These are phyloP conservation scores for Rhogogaster chlorosoma DNA, from an alignment of 2,888 invertebrate genomes.

Conservation along the genomic window DNA sequence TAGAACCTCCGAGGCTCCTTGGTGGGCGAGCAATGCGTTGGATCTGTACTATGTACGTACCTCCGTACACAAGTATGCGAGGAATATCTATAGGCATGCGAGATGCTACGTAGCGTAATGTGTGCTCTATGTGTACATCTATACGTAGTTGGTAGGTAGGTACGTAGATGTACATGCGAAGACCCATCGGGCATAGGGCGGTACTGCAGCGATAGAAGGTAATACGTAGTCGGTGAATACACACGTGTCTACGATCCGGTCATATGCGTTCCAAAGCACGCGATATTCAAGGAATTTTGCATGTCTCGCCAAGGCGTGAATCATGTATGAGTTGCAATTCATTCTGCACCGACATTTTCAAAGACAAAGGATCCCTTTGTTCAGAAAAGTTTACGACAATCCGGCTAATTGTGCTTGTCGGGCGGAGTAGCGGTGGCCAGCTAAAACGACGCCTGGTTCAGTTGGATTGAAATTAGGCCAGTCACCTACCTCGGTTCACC, in stretches of 20 bases:
- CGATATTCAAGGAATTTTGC: conserved; percentile 52
- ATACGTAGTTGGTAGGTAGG: neutral
- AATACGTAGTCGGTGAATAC: conserved; percentile 40
- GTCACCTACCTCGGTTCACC: neutral
- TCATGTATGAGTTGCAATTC: conserved; percentile 47
- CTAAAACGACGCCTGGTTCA: neutral
- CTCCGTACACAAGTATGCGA: conserved; percentile 11
- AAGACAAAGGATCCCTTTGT: conserved; percentile 32
- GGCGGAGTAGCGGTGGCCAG: neutral
- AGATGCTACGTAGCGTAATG: neutral
- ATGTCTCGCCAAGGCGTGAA: conserved; percentile 48
- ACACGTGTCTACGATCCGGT: conserved; percentile 44
- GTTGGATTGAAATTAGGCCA: neutral
- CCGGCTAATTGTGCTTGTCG: conserved; percentile 15
- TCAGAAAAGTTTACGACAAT: conserved; percentile 34
- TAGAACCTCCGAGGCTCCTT: neutral
- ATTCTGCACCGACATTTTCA: conserved; percentile 27
- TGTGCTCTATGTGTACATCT: neutral
- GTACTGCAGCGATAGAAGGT: conserved; percentile 12
- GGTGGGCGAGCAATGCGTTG: conserved; percentile 48
- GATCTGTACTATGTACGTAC: conserved; percentile 19
- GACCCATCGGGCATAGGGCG: neutral
- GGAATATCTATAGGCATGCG: conserved; percentile 32
- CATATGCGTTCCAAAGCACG: conserved; percentile 48
- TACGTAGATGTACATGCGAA: neutral